Conservation (phyloP, 2,113 vertebrate species). For the Columbina picui region DNA sequence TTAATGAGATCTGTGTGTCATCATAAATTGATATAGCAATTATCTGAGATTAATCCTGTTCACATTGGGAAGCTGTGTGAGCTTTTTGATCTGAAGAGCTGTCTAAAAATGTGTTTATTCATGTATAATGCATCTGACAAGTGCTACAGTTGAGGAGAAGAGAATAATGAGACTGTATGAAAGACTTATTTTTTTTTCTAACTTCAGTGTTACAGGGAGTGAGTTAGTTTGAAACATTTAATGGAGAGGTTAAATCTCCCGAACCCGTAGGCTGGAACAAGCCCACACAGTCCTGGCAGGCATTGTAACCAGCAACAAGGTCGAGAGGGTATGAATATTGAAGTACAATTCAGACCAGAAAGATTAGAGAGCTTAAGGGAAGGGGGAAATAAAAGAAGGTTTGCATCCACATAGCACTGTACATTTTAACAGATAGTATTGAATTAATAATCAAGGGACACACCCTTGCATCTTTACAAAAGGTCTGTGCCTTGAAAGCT, state of each 20-base stretch:
- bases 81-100: constrained; percentile 72
- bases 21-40: constrained; percentile 72
- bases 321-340: background rate
- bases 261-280: background rate
- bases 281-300: constrained; percentile 3
- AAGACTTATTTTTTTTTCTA: background rate
- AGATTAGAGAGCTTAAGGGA: background rate
- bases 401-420: background rate
- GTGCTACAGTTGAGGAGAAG: constrained; percentile 46
- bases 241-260: constrained; percentile 40
- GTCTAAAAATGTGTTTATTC: constrained; percentile 71
- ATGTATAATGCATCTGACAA: constrained; percentile 67
- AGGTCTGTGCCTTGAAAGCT: background rate
- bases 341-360: background rate
- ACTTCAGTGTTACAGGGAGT: constrained; percentile 6
- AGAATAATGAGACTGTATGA: constrained; percentile 56
- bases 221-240: constrained; percentile 39
- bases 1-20: constrained; percentile 71
- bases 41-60: constrained; percentile 70
- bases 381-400: background rate
- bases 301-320: background rate
- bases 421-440: background rate
- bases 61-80: constrained; percentile 70
- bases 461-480: background rate
- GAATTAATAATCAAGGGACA: background rate